phyloP scores from a whole-genome alignment of 2,113 vertebrate genomes.

The Zosterops pallidus region DNA sequence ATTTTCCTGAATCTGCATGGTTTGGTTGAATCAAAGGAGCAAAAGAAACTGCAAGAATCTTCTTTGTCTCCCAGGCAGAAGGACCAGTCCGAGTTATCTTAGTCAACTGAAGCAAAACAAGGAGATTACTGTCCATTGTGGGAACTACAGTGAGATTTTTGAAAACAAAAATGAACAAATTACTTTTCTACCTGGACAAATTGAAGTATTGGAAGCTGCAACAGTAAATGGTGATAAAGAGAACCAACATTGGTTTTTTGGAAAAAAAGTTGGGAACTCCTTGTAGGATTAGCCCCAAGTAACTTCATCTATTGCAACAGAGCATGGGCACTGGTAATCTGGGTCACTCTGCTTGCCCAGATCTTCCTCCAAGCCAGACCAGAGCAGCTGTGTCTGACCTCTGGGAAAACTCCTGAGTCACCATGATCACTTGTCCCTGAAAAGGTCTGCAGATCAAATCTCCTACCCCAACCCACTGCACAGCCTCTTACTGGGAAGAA shows the following conservation, averaged over 20 bases:
- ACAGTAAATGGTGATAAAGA: background rate
- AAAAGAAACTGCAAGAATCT: slow-evolving; percentile 98
- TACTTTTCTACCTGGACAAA: background rate
- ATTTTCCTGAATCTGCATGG: slow-evolving; percentile 78
- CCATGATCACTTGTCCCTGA: accelerated
- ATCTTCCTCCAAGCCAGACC: background rate
- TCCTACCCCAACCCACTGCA: background rate
- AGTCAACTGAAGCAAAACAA: slow-evolving; percentile 81
- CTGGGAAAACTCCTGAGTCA: background rate
- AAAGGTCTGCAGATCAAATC: background rate
- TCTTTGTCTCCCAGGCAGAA: slow-evolving; percentile 96
- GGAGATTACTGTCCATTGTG: slow-evolving; percentile 1
- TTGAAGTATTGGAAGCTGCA: background rate
- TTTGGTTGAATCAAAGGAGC: slow-evolving; percentile 91
- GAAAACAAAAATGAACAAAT: background rate
- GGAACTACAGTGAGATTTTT: background rate
- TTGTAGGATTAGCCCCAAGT: background rate
- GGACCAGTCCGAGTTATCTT: slow-evolving; percentile 91
- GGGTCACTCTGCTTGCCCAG: background rate
- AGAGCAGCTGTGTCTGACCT: background rate
- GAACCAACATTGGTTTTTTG: accelerated
- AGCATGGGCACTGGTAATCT: background rate
- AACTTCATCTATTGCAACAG: background rate
- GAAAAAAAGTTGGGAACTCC: background rate
- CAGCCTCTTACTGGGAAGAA: background rate